Conservation (phyloP, 2,797 vertebrate species). For the Babyrousa celebensis region DNA sequence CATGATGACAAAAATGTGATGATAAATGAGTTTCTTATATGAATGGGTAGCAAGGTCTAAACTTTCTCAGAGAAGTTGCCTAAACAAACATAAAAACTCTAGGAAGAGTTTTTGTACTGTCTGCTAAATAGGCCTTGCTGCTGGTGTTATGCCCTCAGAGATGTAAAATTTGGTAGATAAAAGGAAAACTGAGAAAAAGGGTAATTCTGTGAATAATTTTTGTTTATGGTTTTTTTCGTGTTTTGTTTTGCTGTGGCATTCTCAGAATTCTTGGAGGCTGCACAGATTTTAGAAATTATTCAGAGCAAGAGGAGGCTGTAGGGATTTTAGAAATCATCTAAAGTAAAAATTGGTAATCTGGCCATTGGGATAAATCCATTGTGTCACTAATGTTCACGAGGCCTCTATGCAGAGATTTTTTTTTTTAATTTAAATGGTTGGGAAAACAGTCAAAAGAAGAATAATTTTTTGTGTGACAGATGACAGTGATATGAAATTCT, state of each 20-base stretch:
- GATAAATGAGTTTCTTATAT: slow-evolving; percentile 19
- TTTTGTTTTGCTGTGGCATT: neutral
- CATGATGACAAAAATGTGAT: slow-evolving; percentile 12
- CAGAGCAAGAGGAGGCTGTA: neutral
- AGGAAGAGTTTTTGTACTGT: neutral
- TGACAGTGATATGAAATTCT: slow-evolving; percentile 40
- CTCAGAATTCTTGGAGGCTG: too few species aligned
- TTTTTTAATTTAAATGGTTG: neutral
- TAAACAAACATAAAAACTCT: slow-evolving; percentile 38
- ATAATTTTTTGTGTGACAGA: slow-evolving; percentile 28
- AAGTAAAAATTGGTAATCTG: neutral
- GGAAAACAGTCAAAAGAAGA: slow-evolving; percentile 31
- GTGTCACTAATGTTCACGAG: neutral
- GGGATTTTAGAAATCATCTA: slow-evolving; percentile 41
- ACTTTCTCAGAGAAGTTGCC: slow-evolving; percentile 11
- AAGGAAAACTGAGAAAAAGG: slow-evolving; percentile 6
- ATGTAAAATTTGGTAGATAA: slow-evolving; percentile 26
- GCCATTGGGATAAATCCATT: neutral
- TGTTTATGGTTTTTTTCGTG: slow-evolving; percentile 7
- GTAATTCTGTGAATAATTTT: slow-evolving; percentile 22
- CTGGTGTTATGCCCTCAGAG: neutral
- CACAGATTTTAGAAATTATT: slow-evolving; percentile 38
- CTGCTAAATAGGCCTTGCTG: neutral
- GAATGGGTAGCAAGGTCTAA: neutral
- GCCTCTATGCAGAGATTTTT: neutral